Conservation (phyloP, 2,113 vertebrate species). For the Sarotherodon lohbergeri region DNA sequence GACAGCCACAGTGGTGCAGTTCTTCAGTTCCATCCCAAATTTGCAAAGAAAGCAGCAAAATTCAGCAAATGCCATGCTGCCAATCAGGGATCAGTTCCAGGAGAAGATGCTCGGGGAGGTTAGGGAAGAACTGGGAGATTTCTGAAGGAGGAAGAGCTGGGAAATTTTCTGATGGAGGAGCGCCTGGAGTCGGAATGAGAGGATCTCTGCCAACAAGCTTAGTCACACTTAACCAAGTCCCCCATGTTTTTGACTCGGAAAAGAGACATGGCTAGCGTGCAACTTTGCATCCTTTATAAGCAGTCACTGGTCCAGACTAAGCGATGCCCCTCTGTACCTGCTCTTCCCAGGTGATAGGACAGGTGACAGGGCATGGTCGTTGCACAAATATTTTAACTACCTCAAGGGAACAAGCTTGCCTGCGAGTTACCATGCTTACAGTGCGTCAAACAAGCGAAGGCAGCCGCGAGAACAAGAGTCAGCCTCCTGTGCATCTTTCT, state of each 20-base stretch:
- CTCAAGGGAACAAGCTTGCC: slow-evolving; percentile 22
- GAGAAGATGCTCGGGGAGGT: slow-evolving; percentile 29
- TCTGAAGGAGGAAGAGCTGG: slow-evolving; percentile 8
- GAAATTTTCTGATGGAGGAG: slow-evolving; percentile 19
- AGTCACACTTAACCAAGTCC: slow-evolving; percentile 41
- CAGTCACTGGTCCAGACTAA: slow-evolving; percentile 6
- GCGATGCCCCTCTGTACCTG: slow-evolving; percentile 22
- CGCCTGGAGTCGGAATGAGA: slow-evolving; percentile 7
- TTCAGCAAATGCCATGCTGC: slow-evolving; percentile 41
- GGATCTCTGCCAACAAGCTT: slow-evolving; percentile 55
- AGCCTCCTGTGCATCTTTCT: slow-evolving; percentile 20
- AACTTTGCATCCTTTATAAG: slow-evolving; percentile 22
- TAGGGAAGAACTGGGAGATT: slow-evolving; percentile 18
- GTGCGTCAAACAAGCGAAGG: slow-evolving; percentile 20
- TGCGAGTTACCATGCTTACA: slow-evolving; percentile 50
- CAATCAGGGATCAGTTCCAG: slow-evolving; percentile 40
- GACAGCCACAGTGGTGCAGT: slow-evolving; percentile 10
- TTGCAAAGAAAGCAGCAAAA: slow-evolving; percentile 4
- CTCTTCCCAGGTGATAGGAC: background rate
- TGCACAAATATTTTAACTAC: slow-evolving; percentile 18
- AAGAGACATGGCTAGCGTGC: background rate
- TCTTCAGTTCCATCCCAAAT: slow-evolving; percentile 23
- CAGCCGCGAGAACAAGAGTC: slow-evolving; percentile 21
- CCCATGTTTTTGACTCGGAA: slow-evolving; percentile 16
- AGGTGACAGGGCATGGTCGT: background rate